Conservation (phyloP, 2,888 invertebrate genomes). For the Periphyllus acericola region DNA sequence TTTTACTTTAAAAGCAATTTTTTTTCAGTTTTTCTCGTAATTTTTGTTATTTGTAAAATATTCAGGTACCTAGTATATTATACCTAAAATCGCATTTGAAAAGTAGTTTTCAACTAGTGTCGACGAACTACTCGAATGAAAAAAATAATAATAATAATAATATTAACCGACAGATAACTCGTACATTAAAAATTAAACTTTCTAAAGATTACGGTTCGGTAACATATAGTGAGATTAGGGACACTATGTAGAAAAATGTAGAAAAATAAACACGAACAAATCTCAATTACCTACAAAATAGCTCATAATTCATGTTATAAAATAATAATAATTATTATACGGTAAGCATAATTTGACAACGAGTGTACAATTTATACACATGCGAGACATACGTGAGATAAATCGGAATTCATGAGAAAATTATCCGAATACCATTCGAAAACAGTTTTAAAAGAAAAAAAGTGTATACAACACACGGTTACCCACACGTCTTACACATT, state of each 20-base stretch:
- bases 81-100: no score
- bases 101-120: no score
- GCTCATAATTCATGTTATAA: background rate
- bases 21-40: no score
- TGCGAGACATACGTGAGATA: background rate
- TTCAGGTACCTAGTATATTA: no score
- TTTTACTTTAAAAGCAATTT: no score
- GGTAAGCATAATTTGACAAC: background rate
- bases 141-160: no score
- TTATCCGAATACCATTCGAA: background rate
- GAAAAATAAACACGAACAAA: background rate
- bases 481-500: no score
- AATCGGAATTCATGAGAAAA: background rate
- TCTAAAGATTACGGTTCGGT: background rate
- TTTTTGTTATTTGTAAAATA: no score
- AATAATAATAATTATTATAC: background rate
- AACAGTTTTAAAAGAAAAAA: background rate
- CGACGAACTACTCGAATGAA: no score
- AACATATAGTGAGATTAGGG: background rate
- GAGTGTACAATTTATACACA: background rate
- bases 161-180: no score
- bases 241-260: background rate
- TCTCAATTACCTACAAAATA: background rate
- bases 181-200: no score
- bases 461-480: background rate